These are phyloP conservation scores for Macrotus californicus DNA, from an alignment of 2,113 vertebrate species.

Conservation along the genomic window DNA sequence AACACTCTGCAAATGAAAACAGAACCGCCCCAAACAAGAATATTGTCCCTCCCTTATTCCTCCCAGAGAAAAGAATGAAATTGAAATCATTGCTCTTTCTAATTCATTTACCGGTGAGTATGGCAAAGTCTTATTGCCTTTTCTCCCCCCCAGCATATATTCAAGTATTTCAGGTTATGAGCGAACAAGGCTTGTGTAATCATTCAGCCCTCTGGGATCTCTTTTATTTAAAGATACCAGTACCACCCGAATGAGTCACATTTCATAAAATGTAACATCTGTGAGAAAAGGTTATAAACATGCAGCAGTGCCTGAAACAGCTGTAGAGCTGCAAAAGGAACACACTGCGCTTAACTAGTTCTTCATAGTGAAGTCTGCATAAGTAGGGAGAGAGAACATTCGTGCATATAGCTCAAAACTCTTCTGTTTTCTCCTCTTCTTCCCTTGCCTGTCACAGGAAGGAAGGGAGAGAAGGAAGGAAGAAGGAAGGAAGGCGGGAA, in stretches of 20 bases:
- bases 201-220: conserved; percentile 54
- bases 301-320: conserved; percentile 52
- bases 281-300: conserved; percentile 73
- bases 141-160: conserved; percentile 57
- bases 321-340: conserved; percentile 43
- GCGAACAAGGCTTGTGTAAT: conserved; percentile 65
- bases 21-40: background rate
- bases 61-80: conserved; percentile 14
- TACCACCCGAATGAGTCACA: conserved; percentile 83
- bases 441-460: background rate
- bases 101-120: conserved; percentile 40
- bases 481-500: too few relatives aligned
- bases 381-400: background rate
- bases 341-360: background rate
- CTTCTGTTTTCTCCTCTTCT: background rate
- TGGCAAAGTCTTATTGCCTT: conserved; percentile 53
- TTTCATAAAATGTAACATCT: conserved; percentile 78
- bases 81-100: conserved; percentile 39
- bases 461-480: background rate
- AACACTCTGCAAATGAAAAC: conserved; percentile 42
- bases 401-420: background rate
- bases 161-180: conserved; percentile 59
- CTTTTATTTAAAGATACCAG: conserved; percentile 70
- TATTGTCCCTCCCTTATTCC: conserved; percentile 21
- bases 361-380: background rate